A percentile compares a stretch with the other conserved stretches of the same genome.
phyloP scores from a whole-genome alignment of 2,888 invertebrate species.

The Calliopum simillimum region DNA sequence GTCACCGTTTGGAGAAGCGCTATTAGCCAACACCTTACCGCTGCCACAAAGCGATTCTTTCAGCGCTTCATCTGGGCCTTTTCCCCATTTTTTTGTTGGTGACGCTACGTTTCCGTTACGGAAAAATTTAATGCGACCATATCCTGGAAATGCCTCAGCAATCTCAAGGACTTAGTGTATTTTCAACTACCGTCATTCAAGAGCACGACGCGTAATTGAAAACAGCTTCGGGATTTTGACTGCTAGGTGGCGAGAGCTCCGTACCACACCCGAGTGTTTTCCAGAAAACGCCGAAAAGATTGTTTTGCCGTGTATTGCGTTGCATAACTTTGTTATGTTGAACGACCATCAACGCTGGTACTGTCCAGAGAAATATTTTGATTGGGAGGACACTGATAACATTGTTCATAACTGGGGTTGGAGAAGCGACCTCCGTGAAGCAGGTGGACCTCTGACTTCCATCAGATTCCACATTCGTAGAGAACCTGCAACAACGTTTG shows the following conservation, averaged over 20 bases:
- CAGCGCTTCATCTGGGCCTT: not conserved
- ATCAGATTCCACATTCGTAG: slow-evolving; percentile 38
- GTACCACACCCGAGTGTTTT: slow-evolving; percentile 14
- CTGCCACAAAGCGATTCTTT: slow-evolving; percentile 35
- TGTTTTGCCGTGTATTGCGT: slow-evolving; percentile 28
- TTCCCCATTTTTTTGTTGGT: slow-evolving; percentile 32
- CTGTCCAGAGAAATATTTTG: slow-evolving; percentile 16
- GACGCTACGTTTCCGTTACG: slow-evolving; percentile 27
- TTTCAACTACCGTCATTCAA: slow-evolving; percentile 23
- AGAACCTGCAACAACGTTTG: slow-evolving; percentile 48
- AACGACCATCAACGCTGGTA: slow-evolving; percentile 30
- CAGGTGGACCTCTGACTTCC: not conserved
- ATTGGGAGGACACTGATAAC: slow-evolving; percentile 7
- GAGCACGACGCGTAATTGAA: slow-evolving; percentile 18
- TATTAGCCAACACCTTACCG: slow-evolving; percentile 24
- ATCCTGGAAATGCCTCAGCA: not conserved
- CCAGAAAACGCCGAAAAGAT: slow-evolving; percentile 30
- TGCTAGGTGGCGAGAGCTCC: slow-evolving; percentile 29
- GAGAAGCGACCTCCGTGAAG: not conserved
- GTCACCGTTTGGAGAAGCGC: slow-evolving; percentile 10
- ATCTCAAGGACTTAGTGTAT: not conserved
- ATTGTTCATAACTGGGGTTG: slow-evolving; percentile 14
- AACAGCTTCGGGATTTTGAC: slow-evolving; percentile 28
- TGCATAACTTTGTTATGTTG: slow-evolving; percentile 35
- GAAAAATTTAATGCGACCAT: slow-evolving; percentile 34